Base-by-base conservation (phyloP, 2,113 vertebrate genomes). In the Cynoglossus semilaevis region DNA sequence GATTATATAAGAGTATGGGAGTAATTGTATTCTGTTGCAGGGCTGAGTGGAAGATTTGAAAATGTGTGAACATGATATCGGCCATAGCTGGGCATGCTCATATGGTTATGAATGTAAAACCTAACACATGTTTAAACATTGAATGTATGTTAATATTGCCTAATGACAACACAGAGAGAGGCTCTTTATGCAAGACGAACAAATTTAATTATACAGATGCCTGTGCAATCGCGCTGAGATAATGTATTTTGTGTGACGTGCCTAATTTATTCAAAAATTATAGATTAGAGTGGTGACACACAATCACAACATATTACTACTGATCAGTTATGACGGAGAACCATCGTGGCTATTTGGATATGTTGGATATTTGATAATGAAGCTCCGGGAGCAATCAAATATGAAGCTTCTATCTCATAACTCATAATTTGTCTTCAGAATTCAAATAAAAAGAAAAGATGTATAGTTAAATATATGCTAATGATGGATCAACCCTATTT, bases 1-100 rank as follows among this genome's bases (percentile, higher is more conserved):
- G 85, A 90, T 90, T 89, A 88, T 85, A 76, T 81, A 80, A 74
- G 81, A 77, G 79, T 81, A 63, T 78, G 74, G 70, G 77, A 74
- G 84, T 88, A 87, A 89, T 87, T 87, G 85, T 89, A 90, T 86
- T 85, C 71, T 58, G 63, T 67, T 74, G 67, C 72, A 45, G 66
- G 67, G 67, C 72, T 72, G 57, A 79, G 61, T 73, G 76, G 72
- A 76, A 71, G 44, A 68, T 37, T 48, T 51, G 51, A 74, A 62
- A 8, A 15, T 22, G 6, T 65, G 57, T 55, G 9, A 51, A 77
- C 74, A 63, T 60, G 52, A 74, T 74, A 56, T 34, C 42, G 56
- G 66, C 43, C 34, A 38, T 13, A 47, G 42, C 55, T 29, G 38
- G 22, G 22, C 22, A 4, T 29, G 22, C 3, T 29, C 22, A 29